A percentile compares a stretch with the other conserved stretches of the same genome.
These are phyloP conservation scores for Caenorhabditis sp. DNA, from an alignment of 2,888 invertebrate genomes.

Conservation along the genomic window DNA sequence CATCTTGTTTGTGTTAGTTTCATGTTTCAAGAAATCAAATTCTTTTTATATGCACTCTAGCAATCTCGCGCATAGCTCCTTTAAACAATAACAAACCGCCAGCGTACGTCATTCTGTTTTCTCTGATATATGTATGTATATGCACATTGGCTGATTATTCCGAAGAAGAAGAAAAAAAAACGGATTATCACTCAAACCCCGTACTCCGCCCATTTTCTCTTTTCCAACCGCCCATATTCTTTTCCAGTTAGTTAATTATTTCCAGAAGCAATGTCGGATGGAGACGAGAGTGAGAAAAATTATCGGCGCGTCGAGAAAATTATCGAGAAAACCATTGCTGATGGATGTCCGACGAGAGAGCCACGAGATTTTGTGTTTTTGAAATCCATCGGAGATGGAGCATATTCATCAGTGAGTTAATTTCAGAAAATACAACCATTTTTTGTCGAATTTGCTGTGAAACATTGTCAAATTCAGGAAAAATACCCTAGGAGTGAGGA, in stretches of 20 bases:
- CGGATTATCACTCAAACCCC: neutral
- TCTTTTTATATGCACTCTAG: neutral
- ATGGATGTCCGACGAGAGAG: conserved; percentile 16
- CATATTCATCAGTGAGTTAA: conserved; percentile 85
- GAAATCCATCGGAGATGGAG: conserved; percentile 87
- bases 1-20: neutral
- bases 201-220: neutral
- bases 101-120: neutral
- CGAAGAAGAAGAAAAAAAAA: neutral
- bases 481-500: too few species aligned
- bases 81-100: too few species aligned
- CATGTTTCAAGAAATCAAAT: conserved; percentile 3
- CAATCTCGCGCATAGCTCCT: conserved; percentile 6
- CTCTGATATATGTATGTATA: too few species aligned
- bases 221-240: neutral
- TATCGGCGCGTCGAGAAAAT: conserved; percentile 7
- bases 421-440: too few species aligned
- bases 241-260: neutral
- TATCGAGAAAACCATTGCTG: conserved; percentile 8
- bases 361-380: conserved; percentile 18
- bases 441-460: too few species aligned
- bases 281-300: neutral
- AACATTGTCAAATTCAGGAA: too few species aligned
- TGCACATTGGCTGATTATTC: too few species aligned
- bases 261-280: neutral